Percentiles rank a stretch among this genome's conserved stretches.
Evolutionary conservation across 2,888 invertebrate genomes (phyloP).

Genomic region (Euzophera pinguis): DNA sequence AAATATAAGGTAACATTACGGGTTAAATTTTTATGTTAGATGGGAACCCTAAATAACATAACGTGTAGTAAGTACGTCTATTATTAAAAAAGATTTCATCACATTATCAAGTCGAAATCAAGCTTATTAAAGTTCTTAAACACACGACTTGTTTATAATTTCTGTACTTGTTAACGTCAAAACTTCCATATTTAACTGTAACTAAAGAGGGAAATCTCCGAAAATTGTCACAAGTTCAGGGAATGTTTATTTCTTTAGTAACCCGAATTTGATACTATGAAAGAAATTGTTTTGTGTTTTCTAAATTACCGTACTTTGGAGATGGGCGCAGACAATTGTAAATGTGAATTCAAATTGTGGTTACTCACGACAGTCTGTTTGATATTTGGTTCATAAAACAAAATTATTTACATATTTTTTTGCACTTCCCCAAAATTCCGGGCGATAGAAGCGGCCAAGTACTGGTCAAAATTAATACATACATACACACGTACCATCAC

Average conservation of each 20-base stretch:
- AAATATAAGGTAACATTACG: too few relatives aligned
- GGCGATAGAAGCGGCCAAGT: too few relatives aligned
- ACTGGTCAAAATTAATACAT: too few relatives aligned
- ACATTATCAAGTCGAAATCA: too few relatives aligned
- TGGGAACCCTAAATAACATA: too few relatives aligned
- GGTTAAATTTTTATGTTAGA: too few relatives aligned
- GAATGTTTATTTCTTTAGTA: not conserved
- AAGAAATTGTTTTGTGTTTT: conserved; percentile 1
- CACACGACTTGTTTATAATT: not conserved
- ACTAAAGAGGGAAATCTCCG: not conserved
- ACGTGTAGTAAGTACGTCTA: too few relatives aligned
- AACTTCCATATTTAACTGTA: not conserved
- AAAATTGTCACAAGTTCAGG: not conserved
- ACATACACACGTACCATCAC: too few relatives aligned
- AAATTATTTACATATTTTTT: too few relatives aligned
- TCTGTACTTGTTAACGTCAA: not conserved
- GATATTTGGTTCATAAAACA: too few relatives aligned
- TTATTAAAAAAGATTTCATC: too few relatives aligned
- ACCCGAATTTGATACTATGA: not conserved
- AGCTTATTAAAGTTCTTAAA: conserved; percentile 2
- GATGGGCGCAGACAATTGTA: not conserved
- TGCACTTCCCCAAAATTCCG: too few relatives aligned
- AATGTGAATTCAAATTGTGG: not conserved
- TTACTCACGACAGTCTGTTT: not conserved
- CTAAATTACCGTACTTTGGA: not conserved